Conservation (phyloP, 2,888 invertebrate genomes). For the Cheilosia grossa region DNA sequence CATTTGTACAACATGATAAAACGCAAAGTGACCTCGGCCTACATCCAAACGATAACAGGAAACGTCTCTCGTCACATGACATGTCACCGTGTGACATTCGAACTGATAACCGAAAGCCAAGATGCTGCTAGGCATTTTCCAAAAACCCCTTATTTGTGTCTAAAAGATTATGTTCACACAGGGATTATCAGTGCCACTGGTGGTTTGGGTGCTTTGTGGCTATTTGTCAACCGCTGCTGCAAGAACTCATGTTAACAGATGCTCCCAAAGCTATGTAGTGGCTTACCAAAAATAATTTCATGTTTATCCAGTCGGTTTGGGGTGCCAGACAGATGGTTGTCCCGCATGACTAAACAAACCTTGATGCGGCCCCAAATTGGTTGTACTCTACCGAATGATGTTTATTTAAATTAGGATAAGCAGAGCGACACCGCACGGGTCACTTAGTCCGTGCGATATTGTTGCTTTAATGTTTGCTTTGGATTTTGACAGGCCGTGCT, state of each 20-base stretch:
- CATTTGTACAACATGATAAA: slow-evolving; percentile 20
- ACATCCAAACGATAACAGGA: slow-evolving; percentile 4
- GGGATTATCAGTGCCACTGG: slow-evolving; percentile 44
- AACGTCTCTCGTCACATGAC: slow-evolving; percentile 24
- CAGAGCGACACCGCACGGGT: slow-evolving; percentile 63
- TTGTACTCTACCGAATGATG: slow-evolving; percentile 55
- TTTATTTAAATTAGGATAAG: slow-evolving; percentile 70
- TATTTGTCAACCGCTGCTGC: slow-evolving; percentile 65
- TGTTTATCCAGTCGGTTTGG: slow-evolving; percentile 63
- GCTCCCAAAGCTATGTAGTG: slow-evolving; percentile 68
- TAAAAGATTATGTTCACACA: slow-evolving; percentile 69
- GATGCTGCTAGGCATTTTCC: slow-evolving; percentile 53
- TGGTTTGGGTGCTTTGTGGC: slow-evolving; percentile 60
- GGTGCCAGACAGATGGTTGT: slow-evolving; percentile 40
- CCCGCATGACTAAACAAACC: slow-evolving; percentile 69
- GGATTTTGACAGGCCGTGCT: slow-evolving; percentile 84
- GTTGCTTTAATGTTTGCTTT: slow-evolving; percentile 31
- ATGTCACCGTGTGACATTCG: slow-evolving; percentile 41
- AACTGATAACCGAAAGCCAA: slow-evolving; percentile 54
- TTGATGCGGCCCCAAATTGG: slow-evolving; percentile 66
- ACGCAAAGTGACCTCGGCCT: neutral
- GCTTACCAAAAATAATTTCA: slow-evolving; percentile 73
- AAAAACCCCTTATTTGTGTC: slow-evolving; percentile 50
- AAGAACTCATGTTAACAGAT: slow-evolving; percentile 69
- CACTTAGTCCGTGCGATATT: slow-evolving; percentile 39